Evolutionary conservation across 2,888 invertebrate species (phyloP).

Genomic region (Reticulitermes lucifugus): DNA sequence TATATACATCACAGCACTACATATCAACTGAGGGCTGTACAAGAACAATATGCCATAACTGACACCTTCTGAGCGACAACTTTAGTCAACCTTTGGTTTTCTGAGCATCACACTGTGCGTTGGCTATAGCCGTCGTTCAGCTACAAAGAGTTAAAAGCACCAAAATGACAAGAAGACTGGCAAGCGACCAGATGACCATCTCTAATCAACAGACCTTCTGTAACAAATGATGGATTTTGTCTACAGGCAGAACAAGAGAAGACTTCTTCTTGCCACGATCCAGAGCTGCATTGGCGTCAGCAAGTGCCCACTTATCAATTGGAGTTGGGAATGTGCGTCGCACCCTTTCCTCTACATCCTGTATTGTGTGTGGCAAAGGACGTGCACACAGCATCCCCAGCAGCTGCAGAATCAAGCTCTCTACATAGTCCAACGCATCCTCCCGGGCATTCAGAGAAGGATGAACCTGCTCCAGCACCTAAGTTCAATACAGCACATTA

Average conservation of each 20-base stretch:
- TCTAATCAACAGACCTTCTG: conserved; percentile 71
- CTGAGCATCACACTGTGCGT: too few species aligned
- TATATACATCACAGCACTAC: too few species aligned
- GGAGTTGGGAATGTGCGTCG: conserved; percentile 94
- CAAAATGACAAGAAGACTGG: too few species aligned
- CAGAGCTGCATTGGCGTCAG: conserved; percentile 87
- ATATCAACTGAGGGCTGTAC: too few species aligned
- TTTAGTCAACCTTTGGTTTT: too few species aligned
- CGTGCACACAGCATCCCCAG: conserved; percentile 89
- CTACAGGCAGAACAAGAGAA: conserved; percentile 81
- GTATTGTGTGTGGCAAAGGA: conserved; percentile 80
- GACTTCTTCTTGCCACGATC: conserved; percentile 81
- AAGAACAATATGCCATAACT: too few species aligned
- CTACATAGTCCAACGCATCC: conserved; percentile 93
- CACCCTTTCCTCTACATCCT: conserved; percentile 95
- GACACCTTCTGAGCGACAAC: too few species aligned
- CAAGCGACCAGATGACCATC: too few species aligned
- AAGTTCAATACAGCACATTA: background rate
- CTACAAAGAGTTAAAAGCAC: too few species aligned
- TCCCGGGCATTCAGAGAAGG: conserved; percentile 87
- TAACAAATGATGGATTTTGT: conserved; percentile 89
- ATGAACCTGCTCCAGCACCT: conserved; percentile 93
- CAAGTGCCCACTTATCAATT: conserved; percentile 92
- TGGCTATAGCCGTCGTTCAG: too few species aligned
- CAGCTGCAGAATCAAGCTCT: conserved; percentile 88